These are phyloP conservation scores for Agrochola macilenta DNA, from an alignment of 2,888 invertebrate species.

Conservation along the genomic window DNA sequence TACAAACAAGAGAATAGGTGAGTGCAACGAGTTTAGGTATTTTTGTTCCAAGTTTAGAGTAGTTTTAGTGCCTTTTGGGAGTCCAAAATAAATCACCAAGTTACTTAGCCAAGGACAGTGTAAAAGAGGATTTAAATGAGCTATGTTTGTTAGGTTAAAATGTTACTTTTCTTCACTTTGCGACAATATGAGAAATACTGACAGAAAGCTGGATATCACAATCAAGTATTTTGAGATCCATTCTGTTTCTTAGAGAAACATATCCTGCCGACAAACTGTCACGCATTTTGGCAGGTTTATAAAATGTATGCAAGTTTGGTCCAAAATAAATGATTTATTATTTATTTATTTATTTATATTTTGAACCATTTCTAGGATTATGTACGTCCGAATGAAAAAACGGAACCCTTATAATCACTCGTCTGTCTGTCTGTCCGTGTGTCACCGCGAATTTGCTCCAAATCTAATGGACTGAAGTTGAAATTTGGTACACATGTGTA, in stretches of 20 bases:
- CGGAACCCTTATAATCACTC: no score
- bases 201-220: background rate
- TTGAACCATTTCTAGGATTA: no score
- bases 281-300: no score
- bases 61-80: constrained; percentile 43
- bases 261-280: no score
- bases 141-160: background rate
- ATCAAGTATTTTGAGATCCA: background rate
- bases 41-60: constrained; percentile 54
- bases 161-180: background rate
- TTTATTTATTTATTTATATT: no score
- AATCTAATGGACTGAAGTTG: no score
- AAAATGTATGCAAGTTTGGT: no score
- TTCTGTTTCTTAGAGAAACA: background rate
- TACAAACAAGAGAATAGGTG: constrained; percentile 40
- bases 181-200: background rate
- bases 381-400: no score
- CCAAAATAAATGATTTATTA: no score
- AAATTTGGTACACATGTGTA: no score
- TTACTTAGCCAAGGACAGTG: constrained; percentile 21
- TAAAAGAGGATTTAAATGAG: constrained; percentile 19
- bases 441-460: no score
- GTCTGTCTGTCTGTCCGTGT: no score
- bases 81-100: constrained; percentile 19
- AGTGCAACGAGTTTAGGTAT: constrained; percentile 53